These are phyloP conservation scores for Eilema griseolum DNA, from an alignment of 2,888 invertebrate species.

Conservation along the genomic window DNA sequence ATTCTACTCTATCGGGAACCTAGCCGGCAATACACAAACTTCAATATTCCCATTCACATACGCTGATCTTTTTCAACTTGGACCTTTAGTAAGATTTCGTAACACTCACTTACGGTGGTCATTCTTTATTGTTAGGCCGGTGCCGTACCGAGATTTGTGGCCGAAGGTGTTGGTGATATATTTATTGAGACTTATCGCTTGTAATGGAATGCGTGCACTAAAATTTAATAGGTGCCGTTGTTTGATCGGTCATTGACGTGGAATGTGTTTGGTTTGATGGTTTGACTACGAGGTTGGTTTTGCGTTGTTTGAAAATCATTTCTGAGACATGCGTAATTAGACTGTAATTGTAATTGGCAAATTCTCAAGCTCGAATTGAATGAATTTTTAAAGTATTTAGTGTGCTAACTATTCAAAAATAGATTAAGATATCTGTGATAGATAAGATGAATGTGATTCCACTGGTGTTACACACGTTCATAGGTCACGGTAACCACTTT, in stretches of 20 bases:
- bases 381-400: too few species aligned
- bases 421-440: too few species aligned
- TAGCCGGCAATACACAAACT: not conserved
- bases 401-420: too few species aligned
- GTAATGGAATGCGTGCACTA: conserved; percentile 69
- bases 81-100: conserved; percentile 63
- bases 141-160: conserved; percentile 76
- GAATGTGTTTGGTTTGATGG: conserved; percentile 25
- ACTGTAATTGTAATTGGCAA: not conserved
- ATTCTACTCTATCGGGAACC: too few species aligned
- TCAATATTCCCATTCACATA: not conserved
- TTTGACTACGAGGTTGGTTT: conserved; percentile 11
- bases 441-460: too few species aligned
- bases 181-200: conserved; percentile 80
- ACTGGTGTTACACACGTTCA: too few species aligned
- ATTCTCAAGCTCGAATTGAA: too few species aligned
- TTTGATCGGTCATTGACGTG: conserved; percentile 43
- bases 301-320: conserved; percentile 3
- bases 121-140: conserved; percentile 80
- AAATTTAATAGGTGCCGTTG: conserved; percentile 55
- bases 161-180: conserved; percentile 75
- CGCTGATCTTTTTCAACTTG: conserved; percentile 38
- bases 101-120: conserved; percentile 72
- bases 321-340: conserved; percentile 1
- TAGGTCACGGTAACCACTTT: too few species aligned